These are phyloP conservation scores for Notolabrus celidotus DNA, from an alignment of 2,797 vertebrate species.

Conservation along the genomic window DNA sequence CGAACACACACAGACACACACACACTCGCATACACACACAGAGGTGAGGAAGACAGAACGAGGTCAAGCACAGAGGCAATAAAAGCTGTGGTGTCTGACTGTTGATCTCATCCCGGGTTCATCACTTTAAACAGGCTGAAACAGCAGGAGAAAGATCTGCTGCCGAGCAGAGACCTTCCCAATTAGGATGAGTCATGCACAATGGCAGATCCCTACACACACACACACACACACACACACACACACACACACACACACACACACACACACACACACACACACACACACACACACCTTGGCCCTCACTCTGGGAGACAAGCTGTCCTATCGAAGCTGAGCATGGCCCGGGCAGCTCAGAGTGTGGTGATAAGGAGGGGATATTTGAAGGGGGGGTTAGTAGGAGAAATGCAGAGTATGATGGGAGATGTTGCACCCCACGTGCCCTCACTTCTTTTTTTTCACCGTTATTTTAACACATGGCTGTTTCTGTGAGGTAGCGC, in stretches of 20 bases:
- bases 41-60: conserved; percentile 81
- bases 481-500: conserved; percentile 70
- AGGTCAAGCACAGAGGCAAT: conserved; percentile 80
- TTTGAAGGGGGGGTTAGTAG: conserved; percentile 18
- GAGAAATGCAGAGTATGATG: conserved; percentile 44
- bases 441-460: conserved; percentile 21
- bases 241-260: conserved; percentile 40
- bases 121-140: conserved; percentile 82
- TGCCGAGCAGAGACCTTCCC: conserved; percentile 70
- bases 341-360: conserved; percentile 46
- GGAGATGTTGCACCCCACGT: conserved; percentile 16
- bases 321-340: conserved; percentile 57
- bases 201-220: conserved; percentile 46
- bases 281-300: conserved; percentile 35
- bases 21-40: conserved; percentile 22
- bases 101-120: conserved; percentile 78
- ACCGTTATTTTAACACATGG: conserved; percentile 61
- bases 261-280: conserved; percentile 51
- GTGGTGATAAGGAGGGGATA: conserved; percentile 56
- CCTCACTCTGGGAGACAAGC: conserved; percentile 60
- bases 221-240: no score
- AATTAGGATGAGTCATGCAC: conserved; percentile 83
- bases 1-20: conserved; percentile 2
- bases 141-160: conserved; percentile 76
- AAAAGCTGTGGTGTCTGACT: conserved; percentile 74